Evolutionary conservation across 1,140 invertebrate species (phyloP), one percentile per base, ranked within the genome.

Genomic region (Lucilia cuprina): DNA sequence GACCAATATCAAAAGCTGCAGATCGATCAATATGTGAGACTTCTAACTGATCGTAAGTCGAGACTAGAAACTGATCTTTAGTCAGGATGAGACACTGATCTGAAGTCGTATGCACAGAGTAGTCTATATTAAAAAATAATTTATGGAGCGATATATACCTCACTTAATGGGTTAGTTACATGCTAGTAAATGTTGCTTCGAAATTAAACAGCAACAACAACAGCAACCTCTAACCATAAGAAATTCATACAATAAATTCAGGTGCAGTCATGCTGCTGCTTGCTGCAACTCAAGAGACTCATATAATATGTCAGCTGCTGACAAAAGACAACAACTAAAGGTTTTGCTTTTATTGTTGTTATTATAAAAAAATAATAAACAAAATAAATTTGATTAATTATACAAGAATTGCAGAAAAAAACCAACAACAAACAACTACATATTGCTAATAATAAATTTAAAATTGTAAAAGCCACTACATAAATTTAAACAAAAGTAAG

Each of bases 301-400:
- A 14, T 60, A 60, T 14, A 60, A 60, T 21, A 70, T 55, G 17
- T 0, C 65, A 70, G 65, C 65, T 70, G 65, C 65, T 70, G 65
- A 70, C 65, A 70, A 70, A 70, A 19, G 65, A 70, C 65, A 70
- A 21, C 55, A n/a, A 60, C 55, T n/a, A 60, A 21, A n/a, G n/a
- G n/a, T 60, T 70, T 70, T 30, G n/a, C 3, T 30, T 30, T 30
- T 30, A 30, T 30, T 30, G 25, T 30, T 30, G 3, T 1, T 70
- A 9, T 70, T 21, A 70, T 70, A 21, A 70, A 70, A n/a, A 30
- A 70, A 21, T 70, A 70, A 70, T 70, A 70, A 70, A 70, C 65
- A 70, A 70, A 70, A 70, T 12, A 70, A 70, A 70, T 70, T 70
- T 70, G 65, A 70, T 70, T 70, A 70, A 70, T 70, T 70, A 70